phyloP scores from a whole-genome alignment of 2,888 invertebrate genomes.

The Drosophila subsilvestris region DNA sequence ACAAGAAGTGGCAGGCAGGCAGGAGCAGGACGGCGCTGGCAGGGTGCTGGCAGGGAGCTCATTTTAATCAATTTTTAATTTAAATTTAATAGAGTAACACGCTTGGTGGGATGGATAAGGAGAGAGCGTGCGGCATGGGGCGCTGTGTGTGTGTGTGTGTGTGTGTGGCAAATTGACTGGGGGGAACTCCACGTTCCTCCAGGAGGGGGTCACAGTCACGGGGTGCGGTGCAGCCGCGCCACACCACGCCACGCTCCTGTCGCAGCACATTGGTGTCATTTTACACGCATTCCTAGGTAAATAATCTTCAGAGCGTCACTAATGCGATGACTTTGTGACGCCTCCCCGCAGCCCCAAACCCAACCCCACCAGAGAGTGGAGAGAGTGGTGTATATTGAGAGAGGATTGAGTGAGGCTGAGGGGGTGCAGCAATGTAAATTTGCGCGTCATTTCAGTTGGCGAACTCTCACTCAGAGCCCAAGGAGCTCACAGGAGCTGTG shows the following conservation, averaged over 20 bases:
- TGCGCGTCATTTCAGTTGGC: slow-evolving; percentile 69
- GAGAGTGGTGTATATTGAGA: not conserved
- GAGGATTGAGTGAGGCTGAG: not conserved
- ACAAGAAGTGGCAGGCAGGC: not conserved
- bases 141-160: not conserved
- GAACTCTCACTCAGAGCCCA: not conserved
- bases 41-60: slow-evolving; percentile 45
- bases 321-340: slow-evolving; percentile 60
- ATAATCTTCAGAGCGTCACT: slow-evolving; percentile 71
- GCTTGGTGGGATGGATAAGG: slow-evolving; percentile 38
- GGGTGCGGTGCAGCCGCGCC: not conserved
- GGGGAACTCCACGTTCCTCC: too few relatives aligned
- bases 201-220: too few relatives aligned
- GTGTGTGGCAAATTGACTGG: slow-evolving; percentile 21
- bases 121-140: not conserved
- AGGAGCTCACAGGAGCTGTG: not conserved
- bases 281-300: slow-evolving; percentile 77
- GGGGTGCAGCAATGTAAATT: slow-evolving; percentile 65
- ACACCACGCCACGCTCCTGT: not conserved
- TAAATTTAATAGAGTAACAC: slow-evolving; percentile 80
- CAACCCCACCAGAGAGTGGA: not conserved
- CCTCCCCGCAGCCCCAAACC: not conserved
- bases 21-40: not conserved
- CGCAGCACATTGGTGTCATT: slow-evolving; percentile 57
- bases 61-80: slow-evolving; percentile 82